These are phyloP conservation scores for Epirrita christyi DNA, from an alignment of 2,888 invertebrate species.

Conservation along the genomic window DNA sequence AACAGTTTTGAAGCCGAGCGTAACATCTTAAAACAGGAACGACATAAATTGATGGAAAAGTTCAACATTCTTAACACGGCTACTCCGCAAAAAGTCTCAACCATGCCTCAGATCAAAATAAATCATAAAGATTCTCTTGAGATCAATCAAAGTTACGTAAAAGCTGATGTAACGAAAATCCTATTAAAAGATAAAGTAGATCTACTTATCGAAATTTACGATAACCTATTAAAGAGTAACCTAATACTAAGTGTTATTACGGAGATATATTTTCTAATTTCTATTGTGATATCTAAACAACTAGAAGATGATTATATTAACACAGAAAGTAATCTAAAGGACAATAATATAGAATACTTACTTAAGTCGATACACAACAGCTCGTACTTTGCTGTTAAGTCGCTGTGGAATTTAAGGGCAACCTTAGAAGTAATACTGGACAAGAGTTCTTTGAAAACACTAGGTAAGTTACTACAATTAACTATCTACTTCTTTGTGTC, in stretches of 20 bases:
- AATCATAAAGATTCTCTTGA: slow-evolving; percentile 58
- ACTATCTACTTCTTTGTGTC: no score
- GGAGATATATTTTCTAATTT: slow-evolving; percentile 89
- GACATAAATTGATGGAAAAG: slow-evolving; percentile 77
- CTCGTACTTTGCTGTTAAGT: slow-evolving; percentile 89
- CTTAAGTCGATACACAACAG: slow-evolving; percentile 87
- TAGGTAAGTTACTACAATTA: slow-evolving; percentile 42
- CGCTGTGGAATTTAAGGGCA: slow-evolving; percentile 85
- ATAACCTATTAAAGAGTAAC: slow-evolving; percentile 83
- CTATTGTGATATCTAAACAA: slow-evolving; percentile 85
- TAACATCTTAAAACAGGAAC: slow-evolving; percentile 71
- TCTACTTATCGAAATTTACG: slow-evolving; percentile 83
- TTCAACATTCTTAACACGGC: slow-evolving; percentile 71
- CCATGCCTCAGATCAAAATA: slow-evolving; percentile 65
- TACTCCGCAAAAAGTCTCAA: slow-evolving; percentile 51
- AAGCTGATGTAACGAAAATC: slow-evolving; percentile 74
- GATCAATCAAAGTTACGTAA: slow-evolving; percentile 56
- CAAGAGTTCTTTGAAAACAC: slow-evolving; percentile 85
- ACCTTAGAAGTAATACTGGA: slow-evolving; percentile 85
- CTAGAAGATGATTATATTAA: slow-evolving; percentile 59
- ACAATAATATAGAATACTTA: slow-evolving; percentile 56
- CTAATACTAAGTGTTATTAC: slow-evolving; percentile 87
- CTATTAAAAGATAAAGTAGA: slow-evolving; percentile 81
- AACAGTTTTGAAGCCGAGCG: slow-evolving; percentile 71
- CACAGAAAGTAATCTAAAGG: slow-evolving; percentile 51